These are phyloP conservation scores for Aldrovandia affinis DNA, from an alignment of 2,797 vertebrate species.

Conservation along the genomic window DNA sequence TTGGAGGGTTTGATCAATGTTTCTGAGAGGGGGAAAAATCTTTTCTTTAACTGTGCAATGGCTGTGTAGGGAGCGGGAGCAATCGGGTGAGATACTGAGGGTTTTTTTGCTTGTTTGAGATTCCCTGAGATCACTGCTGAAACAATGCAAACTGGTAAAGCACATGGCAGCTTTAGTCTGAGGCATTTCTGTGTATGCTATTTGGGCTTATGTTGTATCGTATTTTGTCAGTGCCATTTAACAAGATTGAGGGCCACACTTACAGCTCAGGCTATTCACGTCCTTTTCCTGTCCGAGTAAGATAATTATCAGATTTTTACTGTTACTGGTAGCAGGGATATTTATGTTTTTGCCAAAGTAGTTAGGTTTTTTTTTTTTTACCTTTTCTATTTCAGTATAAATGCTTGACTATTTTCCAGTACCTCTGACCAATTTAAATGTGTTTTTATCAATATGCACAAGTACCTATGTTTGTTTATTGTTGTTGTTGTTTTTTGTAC, in stretches of 20 bases:
- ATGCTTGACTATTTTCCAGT: not conserved
- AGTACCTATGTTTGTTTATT: not conserved
- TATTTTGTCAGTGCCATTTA: slow-evolving; percentile 18
- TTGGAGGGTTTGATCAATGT: not conserved
- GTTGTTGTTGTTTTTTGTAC: not conserved
- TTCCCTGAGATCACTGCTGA: not conserved
- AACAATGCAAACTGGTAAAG: not conserved
- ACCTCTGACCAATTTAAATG: not conserved
- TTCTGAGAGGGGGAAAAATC: not conserved
- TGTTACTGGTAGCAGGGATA: not conserved
- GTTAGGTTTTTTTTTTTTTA: not conserved
- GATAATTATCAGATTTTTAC: not conserved
- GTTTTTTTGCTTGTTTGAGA: not conserved
- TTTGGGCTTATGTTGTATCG: not conserved
- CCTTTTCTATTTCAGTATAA: not conserved
- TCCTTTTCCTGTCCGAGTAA: not conserved
- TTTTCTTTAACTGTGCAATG: not conserved
- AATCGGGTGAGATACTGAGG: not conserved
- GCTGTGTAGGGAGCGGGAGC: not conserved
- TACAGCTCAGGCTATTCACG: not conserved
- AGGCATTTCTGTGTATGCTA: not conserved
- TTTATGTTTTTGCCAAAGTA: slow-evolving; percentile 1
- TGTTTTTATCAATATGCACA: not conserved
- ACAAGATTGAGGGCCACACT: slow-evolving; percentile 19
- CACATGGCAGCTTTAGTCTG: not conserved